These are phyloP conservation scores for Copidosoma aretas DNA, from an alignment of 2,888 invertebrate species.

Conservation along the genomic window DNA sequence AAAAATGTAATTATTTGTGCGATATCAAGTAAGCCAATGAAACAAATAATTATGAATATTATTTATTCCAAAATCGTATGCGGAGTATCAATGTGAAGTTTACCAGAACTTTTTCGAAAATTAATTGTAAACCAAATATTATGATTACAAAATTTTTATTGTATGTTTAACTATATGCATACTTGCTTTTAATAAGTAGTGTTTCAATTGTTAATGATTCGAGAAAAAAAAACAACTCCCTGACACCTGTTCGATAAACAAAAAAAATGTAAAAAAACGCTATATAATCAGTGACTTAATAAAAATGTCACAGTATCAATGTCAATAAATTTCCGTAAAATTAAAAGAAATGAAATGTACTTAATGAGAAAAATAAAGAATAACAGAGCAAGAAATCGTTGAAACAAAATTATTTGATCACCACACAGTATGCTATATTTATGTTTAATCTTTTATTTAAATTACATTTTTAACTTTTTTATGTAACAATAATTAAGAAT, in stretches of 20 bases:
- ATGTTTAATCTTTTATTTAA: too few species aligned
- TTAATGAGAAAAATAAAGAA: conserved; percentile 23
- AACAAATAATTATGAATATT: not conserved
- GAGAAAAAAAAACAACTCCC: conserved; percentile 23
- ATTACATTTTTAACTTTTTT: too few species aligned
- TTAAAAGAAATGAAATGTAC: conserved; percentile 23
- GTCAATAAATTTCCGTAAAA: conserved; percentile 33
- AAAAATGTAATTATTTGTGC: conserved; percentile 25
- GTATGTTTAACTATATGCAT: not conserved
- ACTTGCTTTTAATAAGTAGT: not conserved
- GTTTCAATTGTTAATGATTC: not conserved
- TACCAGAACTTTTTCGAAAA: not conserved
- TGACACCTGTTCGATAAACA: conserved; percentile 38
- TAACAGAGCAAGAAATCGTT: conserved; percentile 13
- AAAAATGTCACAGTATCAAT: conserved; percentile 22
- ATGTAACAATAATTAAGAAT: too few species aligned
- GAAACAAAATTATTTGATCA: not conserved
- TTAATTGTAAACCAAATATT: not conserved
- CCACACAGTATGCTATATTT: too few species aligned
- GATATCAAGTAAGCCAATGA: conserved; percentile 9
- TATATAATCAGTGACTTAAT: conserved; percentile 21
- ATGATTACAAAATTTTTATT: not conserved
- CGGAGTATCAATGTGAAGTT: not conserved
- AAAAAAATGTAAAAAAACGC: conserved; percentile 25
- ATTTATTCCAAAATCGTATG: not conserved